A percentile compares a stretch with the other conserved stretches of the same genome.
These are phyloP conservation scores for Bombus superbus DNA, from an alignment of 1,140 invertebrate genomes.

Conservation along the genomic window DNA sequence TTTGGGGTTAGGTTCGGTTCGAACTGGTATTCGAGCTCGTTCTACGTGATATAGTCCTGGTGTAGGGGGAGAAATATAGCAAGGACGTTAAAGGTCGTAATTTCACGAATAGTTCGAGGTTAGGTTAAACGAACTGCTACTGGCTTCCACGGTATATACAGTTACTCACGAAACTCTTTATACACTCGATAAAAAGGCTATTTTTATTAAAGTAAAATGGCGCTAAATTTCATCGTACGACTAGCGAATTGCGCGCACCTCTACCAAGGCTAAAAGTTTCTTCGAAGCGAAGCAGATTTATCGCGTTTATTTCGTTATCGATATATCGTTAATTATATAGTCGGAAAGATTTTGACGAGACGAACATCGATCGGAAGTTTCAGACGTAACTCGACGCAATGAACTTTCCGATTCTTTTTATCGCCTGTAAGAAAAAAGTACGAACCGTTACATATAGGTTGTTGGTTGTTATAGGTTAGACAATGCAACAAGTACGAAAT, in stretches of 20 bases:
- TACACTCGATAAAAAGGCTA: too few species aligned
- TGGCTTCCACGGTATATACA: too few species aligned
- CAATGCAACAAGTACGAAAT: constrained; percentile 18
- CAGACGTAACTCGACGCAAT: too few species aligned
- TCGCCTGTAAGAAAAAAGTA: neutral
- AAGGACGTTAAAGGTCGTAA: neutral
- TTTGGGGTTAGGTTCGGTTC: neutral
- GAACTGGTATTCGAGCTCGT: neutral
- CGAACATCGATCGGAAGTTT: too few species aligned
- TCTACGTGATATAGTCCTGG: neutral
- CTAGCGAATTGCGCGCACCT: too few species aligned
- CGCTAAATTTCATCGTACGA: too few species aligned
- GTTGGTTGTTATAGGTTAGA: neutral
- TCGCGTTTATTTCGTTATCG: too few species aligned
- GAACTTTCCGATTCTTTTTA: neutral
- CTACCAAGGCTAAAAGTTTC: too few species aligned
- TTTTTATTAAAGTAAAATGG: too few species aligned
- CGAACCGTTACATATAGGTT: neutral
- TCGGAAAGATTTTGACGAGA: too few species aligned
- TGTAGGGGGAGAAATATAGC: neutral
- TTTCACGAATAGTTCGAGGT: neutral
- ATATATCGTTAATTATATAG: too few species aligned
- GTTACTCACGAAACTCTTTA: neutral
- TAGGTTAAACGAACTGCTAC: neutral
- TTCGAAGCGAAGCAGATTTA: too few species aligned